A percentile compares a stretch with the other conserved stretches of the same genome.
Evolutionary conservation across 2,113 vertebrate genomes (phyloP).

Genomic region (Falcunculus frontatus): DNA sequence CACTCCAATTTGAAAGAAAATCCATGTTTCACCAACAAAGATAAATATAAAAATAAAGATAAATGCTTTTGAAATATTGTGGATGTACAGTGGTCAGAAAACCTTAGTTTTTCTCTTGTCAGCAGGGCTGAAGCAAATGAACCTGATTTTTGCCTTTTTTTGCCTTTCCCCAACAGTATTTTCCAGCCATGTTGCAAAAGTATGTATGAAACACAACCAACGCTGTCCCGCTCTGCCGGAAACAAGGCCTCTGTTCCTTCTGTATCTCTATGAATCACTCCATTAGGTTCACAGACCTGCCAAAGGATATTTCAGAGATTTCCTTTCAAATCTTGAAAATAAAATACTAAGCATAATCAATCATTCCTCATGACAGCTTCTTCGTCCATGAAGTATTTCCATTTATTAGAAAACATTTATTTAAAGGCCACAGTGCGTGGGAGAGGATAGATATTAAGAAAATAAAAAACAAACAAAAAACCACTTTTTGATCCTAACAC

Average conservation of each 20-base stretch:
- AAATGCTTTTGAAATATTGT: background rate
- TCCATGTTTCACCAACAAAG: background rate
- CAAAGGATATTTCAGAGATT: slow-evolving; percentile 25
- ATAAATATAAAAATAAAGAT: background rate
- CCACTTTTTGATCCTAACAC: background rate
- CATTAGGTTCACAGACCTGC: background rate
- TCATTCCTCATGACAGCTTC: background rate
- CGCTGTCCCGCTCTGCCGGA: background rate
- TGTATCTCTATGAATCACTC: background rate
- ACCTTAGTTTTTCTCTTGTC: background rate
- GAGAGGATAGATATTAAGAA: background rate
- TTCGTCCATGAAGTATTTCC: background rate
- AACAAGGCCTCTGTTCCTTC: background rate
- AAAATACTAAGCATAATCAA: slow-evolving; percentile 29
- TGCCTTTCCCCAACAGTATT: background rate
- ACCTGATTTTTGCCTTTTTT: background rate
- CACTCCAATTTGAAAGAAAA: background rate
- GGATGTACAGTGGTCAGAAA: background rate
- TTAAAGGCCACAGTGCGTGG: background rate
- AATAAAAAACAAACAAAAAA: background rate
- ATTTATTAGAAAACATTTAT: slow-evolving; percentile 1
- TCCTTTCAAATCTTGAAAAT: slow-evolving; percentile 27
- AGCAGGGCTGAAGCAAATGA: background rate
- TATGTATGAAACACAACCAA: background rate
- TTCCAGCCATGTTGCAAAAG: background rate